phyloP scores from a whole-genome alignment of 37 sponge, comb jelly and placozoan species.

The Beroe ovata region DNA sequence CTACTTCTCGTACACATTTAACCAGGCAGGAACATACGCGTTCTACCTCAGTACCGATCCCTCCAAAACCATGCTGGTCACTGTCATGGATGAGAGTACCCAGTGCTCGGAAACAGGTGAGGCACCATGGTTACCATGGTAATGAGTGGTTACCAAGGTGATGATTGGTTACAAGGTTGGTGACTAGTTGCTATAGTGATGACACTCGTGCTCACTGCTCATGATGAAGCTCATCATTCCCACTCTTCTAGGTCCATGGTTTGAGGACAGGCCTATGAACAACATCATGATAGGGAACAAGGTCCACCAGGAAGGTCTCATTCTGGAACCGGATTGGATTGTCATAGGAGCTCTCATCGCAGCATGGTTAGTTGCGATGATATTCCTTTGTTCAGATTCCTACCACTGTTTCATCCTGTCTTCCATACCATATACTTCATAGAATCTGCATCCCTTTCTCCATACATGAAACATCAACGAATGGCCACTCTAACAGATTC shows the following conservation, averaged over 20 bases:
- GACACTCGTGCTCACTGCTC: no score
- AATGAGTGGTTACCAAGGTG: no score
- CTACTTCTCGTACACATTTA: slow-evolving; percentile 31
- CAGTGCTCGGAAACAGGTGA: slow-evolving; percentile 42
- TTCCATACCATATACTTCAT: no score
- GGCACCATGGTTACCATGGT: no score
- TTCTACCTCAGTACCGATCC: not conserved
- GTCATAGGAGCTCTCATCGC: slow-evolving; percentile 3
- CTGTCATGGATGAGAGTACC: slow-evolving; percentile 27
- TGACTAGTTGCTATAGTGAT: no score
- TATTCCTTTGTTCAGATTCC: no score
- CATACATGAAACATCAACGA: no score
- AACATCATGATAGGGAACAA: slow-evolving; percentile 33
- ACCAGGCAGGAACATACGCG: slow-evolving; percentile 7
- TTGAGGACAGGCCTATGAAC: slow-evolving; percentile 26
- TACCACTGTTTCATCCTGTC: no score
- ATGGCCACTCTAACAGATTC: no score
- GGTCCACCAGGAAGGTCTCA: slow-evolving; percentile 7
- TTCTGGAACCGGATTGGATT: slow-evolving; percentile 34
- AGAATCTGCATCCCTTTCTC: no score
- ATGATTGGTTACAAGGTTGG: no score
- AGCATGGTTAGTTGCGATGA: not conserved
- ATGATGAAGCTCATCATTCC: no score
- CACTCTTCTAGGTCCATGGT: not conserved
- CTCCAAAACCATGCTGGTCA: not conserved